Conservation (phyloP, 2,113 vertebrate species). For the Mola mola region DNA sequence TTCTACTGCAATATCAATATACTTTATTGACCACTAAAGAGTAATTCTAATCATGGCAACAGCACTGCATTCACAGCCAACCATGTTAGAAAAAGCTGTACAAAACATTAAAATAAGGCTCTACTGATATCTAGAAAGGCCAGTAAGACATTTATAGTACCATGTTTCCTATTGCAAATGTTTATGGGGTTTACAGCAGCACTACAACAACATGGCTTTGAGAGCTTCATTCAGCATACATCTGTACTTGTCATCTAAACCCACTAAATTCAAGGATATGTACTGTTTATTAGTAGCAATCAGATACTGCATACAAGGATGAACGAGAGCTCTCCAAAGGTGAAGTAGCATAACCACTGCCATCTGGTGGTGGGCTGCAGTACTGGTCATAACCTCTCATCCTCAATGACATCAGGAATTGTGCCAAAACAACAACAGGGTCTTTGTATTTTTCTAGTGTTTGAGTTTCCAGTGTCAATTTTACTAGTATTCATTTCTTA, state of each 20-base stretch:
- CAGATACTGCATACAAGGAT: too few species aligned
- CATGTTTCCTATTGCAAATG: not conserved
- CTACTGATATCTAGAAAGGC: conserved; percentile 8
- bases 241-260: not conserved
- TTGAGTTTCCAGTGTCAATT: too few species aligned
- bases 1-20: conserved; percentile 6
- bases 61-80: conserved; percentile 14
- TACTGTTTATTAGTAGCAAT: not conserved
- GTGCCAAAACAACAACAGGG: too few species aligned
- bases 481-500: too few species aligned
- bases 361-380: too few species aligned
- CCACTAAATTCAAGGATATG: not conserved
- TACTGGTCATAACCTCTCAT: too few species aligned
- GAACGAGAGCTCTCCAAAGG: too few species aligned
- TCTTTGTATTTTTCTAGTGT: too few species aligned
- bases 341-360: too few species aligned
- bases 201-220: not conserved
- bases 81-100: conserved; percentile 14
- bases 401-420: too few species aligned
- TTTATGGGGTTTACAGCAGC: not conserved
- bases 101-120: conserved; percentile 4
- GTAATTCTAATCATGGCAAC: conserved; percentile 17
- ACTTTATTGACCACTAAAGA: conserved; percentile 18
- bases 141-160: conserved; percentile 1
- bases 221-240: not conserved